phyloP scores from a whole-genome alignment of 2,888 invertebrate species.

The Siphonodentalium dalli region DNA sequence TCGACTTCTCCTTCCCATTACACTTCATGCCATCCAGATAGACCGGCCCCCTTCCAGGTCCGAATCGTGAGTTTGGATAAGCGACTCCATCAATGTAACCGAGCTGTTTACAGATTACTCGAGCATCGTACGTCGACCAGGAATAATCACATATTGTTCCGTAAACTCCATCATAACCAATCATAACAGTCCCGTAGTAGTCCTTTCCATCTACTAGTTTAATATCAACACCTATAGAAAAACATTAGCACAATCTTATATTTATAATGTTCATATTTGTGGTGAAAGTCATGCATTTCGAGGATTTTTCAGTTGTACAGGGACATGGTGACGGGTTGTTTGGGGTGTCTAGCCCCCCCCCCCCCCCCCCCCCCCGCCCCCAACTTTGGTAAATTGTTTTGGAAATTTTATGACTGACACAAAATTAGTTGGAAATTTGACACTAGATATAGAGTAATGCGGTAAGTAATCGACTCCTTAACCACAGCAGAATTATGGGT shows the following conservation, averaged over 20 bases:
- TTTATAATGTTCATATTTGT: background rate
- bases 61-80: conserved; percentile 2
- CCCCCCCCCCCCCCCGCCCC: no score
- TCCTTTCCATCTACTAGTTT: conserved; percentile 26
- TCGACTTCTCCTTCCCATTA: conserved; percentile 35
- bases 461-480: no score
- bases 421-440: no score
- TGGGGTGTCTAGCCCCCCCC: no score
- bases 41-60: conserved; percentile 32
- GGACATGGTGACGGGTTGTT: no score
- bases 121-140: conserved; percentile 31
- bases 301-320: no score
- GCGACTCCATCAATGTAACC: conserved; percentile 42
- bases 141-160: conserved; percentile 35
- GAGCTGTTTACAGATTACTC: conserved; percentile 39
- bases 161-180: conserved; percentile 34
- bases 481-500: no score
- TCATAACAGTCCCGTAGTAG: conserved; percentile 25
- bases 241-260: background rate
- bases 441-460: no score
- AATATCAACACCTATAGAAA: conserved; percentile 17
- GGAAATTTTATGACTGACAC: no score
- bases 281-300: background rate
- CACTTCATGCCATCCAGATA: conserved; percentile 67
- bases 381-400: no score